Evolutionary conservation across 2,888 invertebrate genomes (phyloP), one percentile per base, ranked within the genome.

Genomic region (Meta bourneti): DNA sequence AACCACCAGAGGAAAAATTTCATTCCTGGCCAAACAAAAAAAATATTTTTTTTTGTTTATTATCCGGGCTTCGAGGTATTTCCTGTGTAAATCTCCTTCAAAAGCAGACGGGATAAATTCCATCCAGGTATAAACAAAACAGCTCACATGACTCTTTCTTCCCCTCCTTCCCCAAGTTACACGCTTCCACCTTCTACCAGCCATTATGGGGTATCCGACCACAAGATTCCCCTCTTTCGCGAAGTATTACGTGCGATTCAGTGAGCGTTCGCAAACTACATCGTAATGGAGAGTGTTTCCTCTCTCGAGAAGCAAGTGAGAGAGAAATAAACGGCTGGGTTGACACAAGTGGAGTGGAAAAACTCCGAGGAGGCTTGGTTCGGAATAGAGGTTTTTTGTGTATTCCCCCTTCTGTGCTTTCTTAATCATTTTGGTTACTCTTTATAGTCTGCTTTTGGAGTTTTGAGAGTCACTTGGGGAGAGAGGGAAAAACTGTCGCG

Each of bases 131-230:
- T 52, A 61, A 84, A 75, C 74, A 84, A 83, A 84, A 72, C 54
- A n/a, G 6, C 52, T 51, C 51, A 51, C 34, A 34, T 34, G 34
- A 34, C 34, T 34, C 34, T 34, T 34, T 4, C 34, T 34, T 34
- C 34, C 34, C 34, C 34, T 4, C 34, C 34, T 4, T 4, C 34
- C 34, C 34, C 34, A 34, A 1, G 34, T 34, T 34, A 34, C 34
- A 34, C 34, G 34, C 34, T 34, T 34, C 34, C 34, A 34, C 34
- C 34, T 4, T 34, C 34, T 34, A 34, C 4, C 34, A 13, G 87
- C 87, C 70, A 87, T 87, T 87, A 79, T 61, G 61, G 54, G n/a
- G 78, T 72, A 87, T 72, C 54, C 79, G 54, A 87, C 87, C 87
- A 48, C 80, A 79, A 87, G 80, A 71, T 72, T 54, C 34, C 4